These are phyloP conservation scores for Tinea trinotella DNA, from an alignment of 2,888 invertebrate genomes.

Conservation along the genomic window DNA sequence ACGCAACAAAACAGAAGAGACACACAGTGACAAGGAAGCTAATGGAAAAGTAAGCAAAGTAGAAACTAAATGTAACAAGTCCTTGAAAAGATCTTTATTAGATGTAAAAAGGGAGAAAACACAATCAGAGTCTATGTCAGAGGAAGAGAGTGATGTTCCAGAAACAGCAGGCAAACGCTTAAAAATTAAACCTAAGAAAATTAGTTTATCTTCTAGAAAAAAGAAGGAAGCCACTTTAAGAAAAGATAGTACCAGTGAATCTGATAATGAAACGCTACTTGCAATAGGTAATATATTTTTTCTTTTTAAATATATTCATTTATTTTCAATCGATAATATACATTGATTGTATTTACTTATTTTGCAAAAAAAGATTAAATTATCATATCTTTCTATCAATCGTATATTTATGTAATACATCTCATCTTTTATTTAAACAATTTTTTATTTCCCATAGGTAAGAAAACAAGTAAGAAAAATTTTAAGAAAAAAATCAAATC, in stretches of 20 bases:
- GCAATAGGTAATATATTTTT: constrained; percentile 48
- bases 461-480: neutral
- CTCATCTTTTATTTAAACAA: no score
- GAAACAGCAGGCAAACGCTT: constrained; percentile 53
- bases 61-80: constrained; percentile 39
- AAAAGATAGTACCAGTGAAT: constrained; percentile 64
- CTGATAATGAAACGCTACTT: constrained; percentile 61
- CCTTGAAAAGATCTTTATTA: constrained; percentile 50
- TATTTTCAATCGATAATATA: neutral
- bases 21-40: constrained; percentile 24
- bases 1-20: neutral
- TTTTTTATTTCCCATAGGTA: neutral
- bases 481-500: constrained; percentile 33
- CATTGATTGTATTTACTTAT: neutral
- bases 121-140: constrained; percentile 62
- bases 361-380: no score
- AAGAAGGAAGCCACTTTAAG: constrained; percentile 69
- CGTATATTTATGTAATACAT: no score
- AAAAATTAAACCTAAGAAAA: constrained; percentile 65
- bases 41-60: constrained; percentile 32
- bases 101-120: constrained; percentile 55
- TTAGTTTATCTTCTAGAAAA: constrained; percentile 53
- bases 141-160: constrained; percentile 58
- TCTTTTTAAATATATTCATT: neutral
- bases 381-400: no score